Base-by-base conservation (phyloP, 2,888 invertebrate species). In the Anoplius nigerrimus region DNA sequence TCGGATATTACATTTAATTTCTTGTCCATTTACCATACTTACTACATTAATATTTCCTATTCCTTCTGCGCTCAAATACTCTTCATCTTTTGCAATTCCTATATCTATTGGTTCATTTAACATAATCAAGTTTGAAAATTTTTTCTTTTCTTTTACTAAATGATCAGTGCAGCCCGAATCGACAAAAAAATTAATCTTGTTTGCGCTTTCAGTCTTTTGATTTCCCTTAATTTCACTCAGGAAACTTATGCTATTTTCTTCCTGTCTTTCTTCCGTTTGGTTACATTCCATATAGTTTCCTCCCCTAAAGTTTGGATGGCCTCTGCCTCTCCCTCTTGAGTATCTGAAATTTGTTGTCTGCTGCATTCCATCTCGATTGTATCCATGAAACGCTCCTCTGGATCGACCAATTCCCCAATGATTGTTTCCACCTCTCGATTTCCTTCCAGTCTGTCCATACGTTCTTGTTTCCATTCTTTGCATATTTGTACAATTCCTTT, bases 121-220 rank as follows among this genome's bases (percentile, higher is more conserved):
- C 5, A 24, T 22, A 3, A 56, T 48, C 2, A 64, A 42, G 0
- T 69, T 1, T 34, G 21, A 8, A 8, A 64, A 64, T 27, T 61
- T 18, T 6, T 16, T 2, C n/a, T 58, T 61, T 8, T 34, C 43
- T 24, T 60, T 68, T 13, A 58, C 42, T 3, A 67, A 42, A 15
- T 67, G 62, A 22, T 62, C 62, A 0, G 58, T 68, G 5, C 59
- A 63, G 1, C 62, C 67, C 13, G 62, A 68, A 21, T 68, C 62
- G 4, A 68, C 8, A n/a, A 11, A 52, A 20, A 52, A 52, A 20
- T 11, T 52, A 52, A 52, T 52, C 18, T 21, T 5, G 15, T 18
- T 52, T 4, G 2, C 2, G 18, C 18, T 5, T 18, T 20, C 22
- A 52, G 20, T 21, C 22, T 43, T 21, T 20, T 57, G n/a, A 1